Evolutionary conservation across 2,797 vertebrate genomes (phyloP).

Genomic region (Gobio occitaniae): DNA sequence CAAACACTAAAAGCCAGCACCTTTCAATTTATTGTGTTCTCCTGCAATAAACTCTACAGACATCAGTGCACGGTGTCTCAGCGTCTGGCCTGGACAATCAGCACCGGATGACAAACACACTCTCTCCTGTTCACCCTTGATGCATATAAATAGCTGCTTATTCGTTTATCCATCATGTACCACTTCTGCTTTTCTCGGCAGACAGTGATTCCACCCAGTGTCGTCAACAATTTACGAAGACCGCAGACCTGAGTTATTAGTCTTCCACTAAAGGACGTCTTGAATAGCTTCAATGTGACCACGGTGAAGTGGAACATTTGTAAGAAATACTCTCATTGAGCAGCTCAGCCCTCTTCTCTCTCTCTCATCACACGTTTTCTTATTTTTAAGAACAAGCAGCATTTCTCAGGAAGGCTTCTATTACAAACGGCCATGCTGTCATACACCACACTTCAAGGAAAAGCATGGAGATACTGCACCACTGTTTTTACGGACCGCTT

Average conservation of each 20-base stretch:
- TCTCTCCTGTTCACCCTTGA: conserved; percentile 50
- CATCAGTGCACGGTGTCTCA: conserved; percentile 27
- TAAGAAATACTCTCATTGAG: conserved; percentile 49
- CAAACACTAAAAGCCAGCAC: conserved; percentile 17
- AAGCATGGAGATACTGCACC: neutral
- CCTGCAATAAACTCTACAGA: conserved; percentile 48
- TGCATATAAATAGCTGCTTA: conserved; percentile 68
- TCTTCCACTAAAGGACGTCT: conserved; percentile 54
- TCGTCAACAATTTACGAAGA: conserved; percentile 57
- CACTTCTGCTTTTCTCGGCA: conserved; percentile 45
- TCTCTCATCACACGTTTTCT: conserved; percentile 33
- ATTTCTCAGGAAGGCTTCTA: conserved; percentile 31
- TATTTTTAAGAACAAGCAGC: conserved; percentile 38
- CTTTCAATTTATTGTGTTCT: conserved; percentile 57
- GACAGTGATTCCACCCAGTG: conserved; percentile 33
- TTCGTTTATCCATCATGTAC: conserved; percentile 54
- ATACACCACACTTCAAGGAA: conserved; percentile 51
- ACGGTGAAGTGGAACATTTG: conserved; percentile 50
- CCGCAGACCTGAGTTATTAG: conserved; percentile 57
- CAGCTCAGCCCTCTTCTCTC: conserved; percentile 20
- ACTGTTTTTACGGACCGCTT: conserved; percentile 39
- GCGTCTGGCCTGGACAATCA: conserved; percentile 42
- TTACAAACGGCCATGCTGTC: conserved; percentile 28
- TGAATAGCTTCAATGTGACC: conserved; percentile 46
- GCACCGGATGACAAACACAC: conserved; percentile 53